Evolutionary conservation across 2,113 vertebrate genomes (phyloP), one percentile per base, ranked within the genome.

Genomic region (Monarcha castaneiventris): DNA sequence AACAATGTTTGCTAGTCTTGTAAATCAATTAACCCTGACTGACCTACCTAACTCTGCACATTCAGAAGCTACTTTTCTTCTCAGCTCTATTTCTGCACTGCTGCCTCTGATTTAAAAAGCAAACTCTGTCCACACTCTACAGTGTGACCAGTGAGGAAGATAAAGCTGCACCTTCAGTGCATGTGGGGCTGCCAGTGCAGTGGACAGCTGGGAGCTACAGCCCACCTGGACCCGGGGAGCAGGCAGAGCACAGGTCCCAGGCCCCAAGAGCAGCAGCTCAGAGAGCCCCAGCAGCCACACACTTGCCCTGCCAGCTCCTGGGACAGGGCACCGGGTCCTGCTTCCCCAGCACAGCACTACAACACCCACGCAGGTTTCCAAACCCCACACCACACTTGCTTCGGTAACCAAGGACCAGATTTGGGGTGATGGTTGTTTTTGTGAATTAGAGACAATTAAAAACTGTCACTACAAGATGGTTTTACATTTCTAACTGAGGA

Each of bases 271-370:
- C 37, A 43, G 9, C 23, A 49, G 69, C 59, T 76, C 12, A 30
- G 44, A 72, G 68, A 73, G 49, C 2, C 1, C 27, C 18, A 27
- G 64, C 41, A 55, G 48, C 33, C 39, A 46, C 20, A 29, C 3
- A 44, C 3, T 33, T 21, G 2, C 5, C 13, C 27, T 49, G 67
- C 12, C 26, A 54, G 62, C 35, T 16, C 1, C 1, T 39, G 39
- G 23, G 0, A 9, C 35, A 30, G 54, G 11, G 35, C 41, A 64
- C 5, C 1, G 0, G 0, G 7, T 29, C 27, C 49, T 48, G 33
- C 18, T 22, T 10, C 26, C 44, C 23, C 1, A 54, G 44, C 44
- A 39, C 43, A 51, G 63, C 73, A 15, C 52, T 4, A 4, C 19
- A 33, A 10, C 49, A 41, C 2, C 75, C 35, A 4, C 1, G 10